phyloP scores from a whole-genome alignment of 1,140 invertebrate species.

The Drosophila tristis region DNA sequence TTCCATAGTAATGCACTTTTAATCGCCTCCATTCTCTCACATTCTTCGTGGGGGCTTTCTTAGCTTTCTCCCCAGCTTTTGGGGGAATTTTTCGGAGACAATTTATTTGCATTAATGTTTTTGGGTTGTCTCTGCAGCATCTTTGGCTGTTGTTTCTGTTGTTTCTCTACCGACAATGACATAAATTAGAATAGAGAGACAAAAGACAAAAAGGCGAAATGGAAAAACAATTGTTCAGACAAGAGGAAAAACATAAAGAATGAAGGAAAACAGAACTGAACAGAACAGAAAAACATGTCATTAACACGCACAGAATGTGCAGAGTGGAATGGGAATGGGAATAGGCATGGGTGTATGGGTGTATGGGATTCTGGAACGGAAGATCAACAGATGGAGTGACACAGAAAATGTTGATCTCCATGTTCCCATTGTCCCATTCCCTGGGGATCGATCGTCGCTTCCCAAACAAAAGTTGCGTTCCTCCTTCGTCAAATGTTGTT shows the following conservation, averaged over 20 bases:
- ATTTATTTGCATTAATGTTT: constrained; percentile 78
- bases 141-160: constrained; percentile 18
- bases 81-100: constrained; percentile 30
- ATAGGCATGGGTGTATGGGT: background rate
- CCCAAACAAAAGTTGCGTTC: constrained; percentile 25
- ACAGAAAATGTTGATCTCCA: constrained; percentile 34
- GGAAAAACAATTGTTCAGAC: constrained; percentile 65
- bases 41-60: background rate
- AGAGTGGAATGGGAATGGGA: background rate
- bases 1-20: constrained; percentile 59
- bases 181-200: constrained; percentile 42
- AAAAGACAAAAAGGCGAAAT: constrained; percentile 32
- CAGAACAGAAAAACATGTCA: constrained; percentile 28
- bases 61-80: constrained; percentile 26
- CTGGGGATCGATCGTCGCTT: constrained; percentile 21
- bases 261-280: constrained; percentile 4
- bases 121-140: constrained; percentile 28
- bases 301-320: constrained; percentile 36
- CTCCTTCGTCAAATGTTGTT: constrained; percentile 39
- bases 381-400: constrained; percentile 52
- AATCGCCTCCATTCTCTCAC: constrained; percentile 58
- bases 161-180: constrained; percentile 34
- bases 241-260: constrained; percentile 36
- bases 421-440: too few relatives aligned
- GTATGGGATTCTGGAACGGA: constrained; percentile 1